Evolutionary conservation across 2,797 vertebrate species (phyloP).

Genomic region (Epinephelus awoara): DNA sequence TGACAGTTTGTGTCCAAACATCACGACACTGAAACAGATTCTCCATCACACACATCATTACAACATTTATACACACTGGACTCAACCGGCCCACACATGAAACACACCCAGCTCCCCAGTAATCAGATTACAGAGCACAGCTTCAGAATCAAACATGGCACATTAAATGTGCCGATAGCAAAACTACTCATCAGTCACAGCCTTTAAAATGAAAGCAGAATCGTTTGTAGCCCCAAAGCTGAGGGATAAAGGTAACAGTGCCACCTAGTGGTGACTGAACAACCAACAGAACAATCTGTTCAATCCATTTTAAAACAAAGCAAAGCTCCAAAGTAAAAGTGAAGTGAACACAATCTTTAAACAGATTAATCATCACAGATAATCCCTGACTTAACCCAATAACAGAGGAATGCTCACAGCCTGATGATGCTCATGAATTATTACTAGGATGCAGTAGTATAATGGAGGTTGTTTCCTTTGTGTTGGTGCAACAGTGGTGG

Average conservation of each 20-base stretch:
- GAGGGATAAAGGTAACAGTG: constrained; percentile 31
- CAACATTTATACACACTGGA: neutral
- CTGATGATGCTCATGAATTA: constrained; percentile 12
- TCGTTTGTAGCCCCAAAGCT: constrained; percentile 7
- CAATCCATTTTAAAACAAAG: constrained; percentile 4
- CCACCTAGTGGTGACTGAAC: constrained; percentile 63
- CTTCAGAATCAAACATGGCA: constrained; percentile 13
- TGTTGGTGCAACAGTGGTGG: neutral
- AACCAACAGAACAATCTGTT: constrained; percentile 23
- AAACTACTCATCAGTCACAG: constrained; percentile 11
- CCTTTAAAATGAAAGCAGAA: constrained; percentile 54
- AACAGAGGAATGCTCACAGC: constrained; percentile 1
- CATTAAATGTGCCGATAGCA: constrained; percentile 19
- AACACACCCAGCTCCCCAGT: neutral
- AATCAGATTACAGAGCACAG: neutral
- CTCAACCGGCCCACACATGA: neutral
- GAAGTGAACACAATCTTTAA: constrained; percentile 28
- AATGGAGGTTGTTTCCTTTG: neutral
- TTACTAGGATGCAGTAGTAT: constrained; percentile 9
- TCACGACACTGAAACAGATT: constrained; percentile 10
- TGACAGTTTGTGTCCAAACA: constrained; percentile 17
- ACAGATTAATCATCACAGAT: constrained; percentile 26
- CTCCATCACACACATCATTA: constrained; percentile 5
- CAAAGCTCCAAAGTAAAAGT: neutral
- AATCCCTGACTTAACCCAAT: constrained; percentile 14